Evolutionary conservation across 2,888 invertebrate species (phyloP), one percentile per base, ranked within the genome.

Genomic region (Latrodectus hesperus): DNA sequence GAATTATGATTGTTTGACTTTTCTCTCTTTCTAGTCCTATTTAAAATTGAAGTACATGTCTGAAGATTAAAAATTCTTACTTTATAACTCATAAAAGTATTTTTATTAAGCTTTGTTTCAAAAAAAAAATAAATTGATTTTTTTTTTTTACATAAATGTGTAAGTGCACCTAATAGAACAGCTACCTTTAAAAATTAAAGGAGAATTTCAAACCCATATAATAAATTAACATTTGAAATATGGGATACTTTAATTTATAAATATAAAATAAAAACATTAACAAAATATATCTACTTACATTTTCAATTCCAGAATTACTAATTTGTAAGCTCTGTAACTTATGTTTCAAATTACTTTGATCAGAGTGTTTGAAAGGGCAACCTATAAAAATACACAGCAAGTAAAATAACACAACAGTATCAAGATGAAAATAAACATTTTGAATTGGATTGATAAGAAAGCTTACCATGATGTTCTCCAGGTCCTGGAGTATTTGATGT

Each of bases 351-450:
- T 94, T 93, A 16, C 94, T 93, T 9, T 93, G 92, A 92, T 98
- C 98, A 92, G 95, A 95, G 91, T 96, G 96, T 91, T 94, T 95
- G 92, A 96, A 99, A 0, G 99, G 99, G 92, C 99, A 99, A 0
- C 99, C 93, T 93, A 22, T n/a, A 67, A 72, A 82, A 12, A 70
- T 10, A 84, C 9, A 49, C 14, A 16, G 49, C 51, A 52, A 0
- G 22, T 55, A 6, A 55, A 70, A 65, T 51, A 79, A 60, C 26
- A 16, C 22, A 52, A 4, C 22, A 16, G 9, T 68, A 6, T 16
- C 12, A 52, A n/a, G 17, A 17, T 52, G 65, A 52, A 64, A 16
- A 17, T 17, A 49, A 22, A 80, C 38, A 14, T 72, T 22, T 80
- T 38, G n/a, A 52, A 11, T 52, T 14, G 1, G 5, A 38, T 38